Conservation (phyloP, 1,140 invertebrate genomes). For the Tetramorium alpestre region DNA sequence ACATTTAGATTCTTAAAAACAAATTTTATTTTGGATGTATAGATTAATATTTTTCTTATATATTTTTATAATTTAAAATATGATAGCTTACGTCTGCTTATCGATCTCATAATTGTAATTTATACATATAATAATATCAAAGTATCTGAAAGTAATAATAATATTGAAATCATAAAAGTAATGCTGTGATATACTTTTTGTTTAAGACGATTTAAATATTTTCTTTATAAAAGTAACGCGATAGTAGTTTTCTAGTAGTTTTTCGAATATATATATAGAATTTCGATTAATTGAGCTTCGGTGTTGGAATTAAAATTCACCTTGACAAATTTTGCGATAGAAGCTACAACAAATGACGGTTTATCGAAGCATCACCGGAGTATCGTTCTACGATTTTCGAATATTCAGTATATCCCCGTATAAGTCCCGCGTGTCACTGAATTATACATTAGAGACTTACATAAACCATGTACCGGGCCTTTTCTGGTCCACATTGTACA, state of each 20-base stretch:
- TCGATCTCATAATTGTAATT: not conserved
- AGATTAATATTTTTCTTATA: not conserved
- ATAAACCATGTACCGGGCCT: conserved; percentile 3
- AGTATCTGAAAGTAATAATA: not conserved
- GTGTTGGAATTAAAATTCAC: not conserved
- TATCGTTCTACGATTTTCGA: conserved; percentile 6
- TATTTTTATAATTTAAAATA: not conserved
- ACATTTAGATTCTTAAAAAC: not conserved
- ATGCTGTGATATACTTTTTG: not conserved
- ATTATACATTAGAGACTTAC: conserved; percentile 42
- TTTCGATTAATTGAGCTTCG: not conserved
- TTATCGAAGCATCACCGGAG: not conserved
- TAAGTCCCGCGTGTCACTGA: conserved; percentile 11
- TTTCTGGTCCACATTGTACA: conserved; percentile 17
- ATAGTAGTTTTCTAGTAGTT: not conserved
- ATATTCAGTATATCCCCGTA: not conserved
- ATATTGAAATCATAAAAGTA: not conserved
- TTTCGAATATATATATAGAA: not conserved
- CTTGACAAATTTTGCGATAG: not conserved
- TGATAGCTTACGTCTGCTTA: not conserved
- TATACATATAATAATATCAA: not conserved
- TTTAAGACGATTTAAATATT: not conserved
- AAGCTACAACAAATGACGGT: not conserved
- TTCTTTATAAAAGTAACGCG: not conserved
- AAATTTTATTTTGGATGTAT: not conserved